Percentiles rank a stretch among this genome's conserved stretches.
phyloP scores from a whole-genome alignment of 2,113 vertebrate genomes.

The Pterocles burchelli region DNA sequence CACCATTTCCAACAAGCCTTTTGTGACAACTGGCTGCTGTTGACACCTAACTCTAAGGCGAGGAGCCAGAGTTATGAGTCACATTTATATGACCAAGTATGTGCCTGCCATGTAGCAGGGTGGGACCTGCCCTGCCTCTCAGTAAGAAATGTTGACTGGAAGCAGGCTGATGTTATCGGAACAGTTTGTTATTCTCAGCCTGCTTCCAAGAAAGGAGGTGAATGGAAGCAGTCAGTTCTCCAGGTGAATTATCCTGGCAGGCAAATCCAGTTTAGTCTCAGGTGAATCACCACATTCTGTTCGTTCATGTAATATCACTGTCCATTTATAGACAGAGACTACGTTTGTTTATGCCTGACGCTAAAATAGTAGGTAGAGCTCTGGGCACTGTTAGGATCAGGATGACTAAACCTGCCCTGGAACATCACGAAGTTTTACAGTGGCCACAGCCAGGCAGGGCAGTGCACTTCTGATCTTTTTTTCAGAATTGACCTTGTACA shows the following conservation, averaged over 20 bases:
- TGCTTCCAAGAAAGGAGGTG: slow-evolving; percentile 47
- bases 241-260: slow-evolving; percentile 49
- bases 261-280: slow-evolving; percentile 19
- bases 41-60: neutral
- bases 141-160: slow-evolving; percentile 18
- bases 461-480: neutral
- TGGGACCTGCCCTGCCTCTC: neutral
- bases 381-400: neutral
- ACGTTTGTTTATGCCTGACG: neutral
- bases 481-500: neutral
- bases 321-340: slow-evolving; percentile 29
- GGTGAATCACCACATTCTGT: slow-evolving; percentile 36
- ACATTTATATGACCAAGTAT: neutral
- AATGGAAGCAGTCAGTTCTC: slow-evolving; percentile 15
- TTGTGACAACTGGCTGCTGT: neutral
- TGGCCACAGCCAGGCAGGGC: neutral
- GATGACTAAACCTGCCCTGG: slow-evolving; percentile 23
- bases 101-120: neutral
- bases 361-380: neutral
- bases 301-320: neutral
- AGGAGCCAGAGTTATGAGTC: slow-evolving; percentile 1
- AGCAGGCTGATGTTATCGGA: slow-evolving; percentile 32
- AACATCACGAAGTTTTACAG: neutral
- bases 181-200: slow-evolving; percentile 29
- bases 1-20: neutral